Percentiles rank a stretch among this genome's conserved stretches.
These are phyloP conservation scores for Megatriorchis doriae DNA, from an alignment of 2,113 vertebrate genomes.

Conservation along the genomic window DNA sequence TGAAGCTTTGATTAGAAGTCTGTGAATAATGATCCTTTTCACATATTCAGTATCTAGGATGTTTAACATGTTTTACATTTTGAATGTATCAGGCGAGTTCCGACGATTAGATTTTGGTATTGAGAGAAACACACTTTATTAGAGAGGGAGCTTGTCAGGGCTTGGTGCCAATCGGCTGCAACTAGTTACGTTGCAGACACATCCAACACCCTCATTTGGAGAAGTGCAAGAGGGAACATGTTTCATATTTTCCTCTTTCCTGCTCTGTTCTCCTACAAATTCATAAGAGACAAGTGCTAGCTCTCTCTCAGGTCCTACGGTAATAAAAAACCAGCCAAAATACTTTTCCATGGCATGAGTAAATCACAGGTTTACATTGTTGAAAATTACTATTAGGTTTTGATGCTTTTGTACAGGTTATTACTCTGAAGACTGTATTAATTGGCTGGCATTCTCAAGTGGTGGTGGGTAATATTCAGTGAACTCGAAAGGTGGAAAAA, in stretches of 20 bases:
- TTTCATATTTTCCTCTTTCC: constrained; percentile 32
- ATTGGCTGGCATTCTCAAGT: neutral
- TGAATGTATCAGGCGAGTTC: neutral
- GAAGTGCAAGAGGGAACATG: constrained; percentile 52
- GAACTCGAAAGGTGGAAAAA: neutral
- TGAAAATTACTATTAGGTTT: neutral
- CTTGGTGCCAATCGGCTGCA: constrained; percentile 42
- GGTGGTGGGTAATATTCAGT: neutral
- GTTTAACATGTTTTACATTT: constrained; percentile 32
- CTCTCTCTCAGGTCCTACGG: neutral
- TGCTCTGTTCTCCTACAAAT: neutral
- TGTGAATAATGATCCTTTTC: constrained; percentile 43
- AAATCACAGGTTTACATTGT: neutral
- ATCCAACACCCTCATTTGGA: neutral
- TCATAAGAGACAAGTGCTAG: neutral
- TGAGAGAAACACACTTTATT: constrained; percentile 17
- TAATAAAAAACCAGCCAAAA: neutral
- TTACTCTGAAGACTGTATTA: neutral
- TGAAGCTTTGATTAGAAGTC: constrained; percentile 58
- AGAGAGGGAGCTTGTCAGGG: constrained; percentile 50
- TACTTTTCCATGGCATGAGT: neutral
- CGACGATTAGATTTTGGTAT: neutral
- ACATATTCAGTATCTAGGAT: constrained; percentile 25
- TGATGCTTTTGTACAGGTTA: neutral
- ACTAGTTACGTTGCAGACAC: neutral